A percentile compares a stretch with the other conserved stretches of the same genome.
Conservation (phyloP, 1,140 invertebrate species). For the Augochlora pura region DNA sequence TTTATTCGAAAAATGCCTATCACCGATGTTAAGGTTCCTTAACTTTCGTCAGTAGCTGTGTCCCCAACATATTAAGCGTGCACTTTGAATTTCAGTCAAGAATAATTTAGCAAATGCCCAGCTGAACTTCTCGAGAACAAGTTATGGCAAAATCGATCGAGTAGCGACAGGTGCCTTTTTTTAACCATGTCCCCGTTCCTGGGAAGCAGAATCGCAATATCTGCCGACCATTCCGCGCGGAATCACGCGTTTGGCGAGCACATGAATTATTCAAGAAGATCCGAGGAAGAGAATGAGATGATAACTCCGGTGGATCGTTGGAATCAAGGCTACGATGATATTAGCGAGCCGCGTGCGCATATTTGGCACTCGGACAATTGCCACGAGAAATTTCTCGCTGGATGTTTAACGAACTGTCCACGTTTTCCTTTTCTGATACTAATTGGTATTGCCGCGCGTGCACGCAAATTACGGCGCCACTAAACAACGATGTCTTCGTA, state of each 20-base stretch:
- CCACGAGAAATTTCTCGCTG: slow-evolving; percentile 43
- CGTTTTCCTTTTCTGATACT: slow-evolving; percentile 33
- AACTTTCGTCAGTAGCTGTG: no score
- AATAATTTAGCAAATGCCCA: neutral
- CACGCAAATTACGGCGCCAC: neutral
- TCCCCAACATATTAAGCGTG: no score
- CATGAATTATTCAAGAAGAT: slow-evolving; percentile 60
- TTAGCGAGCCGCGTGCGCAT: slow-evolving; percentile 39
- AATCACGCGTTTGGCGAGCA: slow-evolving; percentile 29
- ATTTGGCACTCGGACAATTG: slow-evolving; percentile 45
- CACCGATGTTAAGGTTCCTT: no score
- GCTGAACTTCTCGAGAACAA: neutral
- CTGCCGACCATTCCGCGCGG: neutral
- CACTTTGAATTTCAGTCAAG: neutral
- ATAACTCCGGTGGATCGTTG: slow-evolving; percentile 50
- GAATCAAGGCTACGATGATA: slow-evolving; percentile 49
- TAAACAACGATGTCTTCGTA: neutral
- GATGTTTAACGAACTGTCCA: slow-evolving; percentile 9
- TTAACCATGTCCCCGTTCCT: neutral
- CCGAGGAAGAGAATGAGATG: slow-evolving; percentile 44
- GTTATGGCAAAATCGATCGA: neutral
- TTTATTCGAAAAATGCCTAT: no score
- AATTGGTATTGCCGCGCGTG: slow-evolving; percentile 21
- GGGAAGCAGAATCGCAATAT: slow-evolving; percentile 22
- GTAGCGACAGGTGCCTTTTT: neutral